Base-by-base conservation (phyloP, 2,113 vertebrate genomes). In the Myiopsitta monachus region DNA sequence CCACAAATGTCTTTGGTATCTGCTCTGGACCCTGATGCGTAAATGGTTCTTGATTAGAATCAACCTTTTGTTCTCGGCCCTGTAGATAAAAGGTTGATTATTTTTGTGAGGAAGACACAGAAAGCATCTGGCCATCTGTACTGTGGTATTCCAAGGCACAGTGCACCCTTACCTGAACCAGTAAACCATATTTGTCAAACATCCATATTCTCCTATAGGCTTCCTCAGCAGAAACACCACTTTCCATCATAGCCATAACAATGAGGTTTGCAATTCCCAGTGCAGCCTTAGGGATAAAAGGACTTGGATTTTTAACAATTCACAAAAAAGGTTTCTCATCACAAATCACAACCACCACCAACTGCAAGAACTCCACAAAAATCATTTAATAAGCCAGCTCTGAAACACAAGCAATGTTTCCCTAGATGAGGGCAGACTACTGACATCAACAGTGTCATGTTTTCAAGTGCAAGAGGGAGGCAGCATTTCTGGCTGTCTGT, bases 181-280 rank as follows among this genome's bases (percentile, higher is more conserved):
- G 96, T 55, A 99, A 97, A 14, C 99, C 99, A 1, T 98, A 85
- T 90, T 99, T 99, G 96, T 99, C 99, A 76, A 98, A 99, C 99
- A 99, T 99, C 99, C 99, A 99, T 92, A 99, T 98, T 52, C 98
- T 99, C 44, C 97, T 79, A 49, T 94, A 97, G 73, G 99, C 99
- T 19, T 99, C 99, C 54, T 98, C 96, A 8, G 97, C 96, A 51
- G 98, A 97, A 83, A 99, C 90, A 1, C 99, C 99, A 0, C 21
- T 77, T 77, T 99, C 99, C 96, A 98, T 96, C 99, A 99, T 99
- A 2, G 99, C 98, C 99, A 99, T 99, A 11, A 99, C 98, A 16
- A 99, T 99, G 70, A 99, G 98, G 97, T 99, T 99, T 11, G 99
- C 99, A 43, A 99, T 99, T 28, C 99, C 99, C 88, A 99, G 98